Evolutionary conservation across 2,888 invertebrate genomes (phyloP).

Genomic region (Sphecodes monilicornis): DNA sequence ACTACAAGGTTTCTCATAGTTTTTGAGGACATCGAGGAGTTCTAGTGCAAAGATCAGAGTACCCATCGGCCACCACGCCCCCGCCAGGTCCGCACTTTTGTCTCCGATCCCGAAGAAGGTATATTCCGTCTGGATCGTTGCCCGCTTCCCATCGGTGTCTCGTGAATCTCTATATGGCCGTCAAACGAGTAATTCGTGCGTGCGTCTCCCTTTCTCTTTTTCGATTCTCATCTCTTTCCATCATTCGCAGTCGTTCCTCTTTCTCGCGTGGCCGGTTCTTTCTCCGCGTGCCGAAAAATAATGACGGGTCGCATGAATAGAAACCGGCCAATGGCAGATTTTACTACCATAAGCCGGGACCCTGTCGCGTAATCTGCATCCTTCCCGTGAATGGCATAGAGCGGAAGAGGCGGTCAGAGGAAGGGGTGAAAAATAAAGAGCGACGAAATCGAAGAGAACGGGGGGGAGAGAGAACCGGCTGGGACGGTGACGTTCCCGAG

Average conservation of each 20-base stretch:
- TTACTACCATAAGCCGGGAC: conserved; percentile 48
- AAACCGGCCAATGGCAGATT: conserved; percentile 57
- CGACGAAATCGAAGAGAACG: conserved; percentile 18
- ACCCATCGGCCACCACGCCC: conserved; percentile 66
- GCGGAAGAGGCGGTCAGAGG: conserved; percentile 19
- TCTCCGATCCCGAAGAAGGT: conserved; percentile 56
- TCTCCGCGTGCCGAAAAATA: conserved; percentile 55
- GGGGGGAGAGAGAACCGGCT: conserved; percentile 53
- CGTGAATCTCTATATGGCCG: conserved; percentile 81
- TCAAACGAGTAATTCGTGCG: conserved; percentile 82
- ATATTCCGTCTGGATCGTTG: conserved; percentile 61
- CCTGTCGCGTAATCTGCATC: conserved; percentile 37
- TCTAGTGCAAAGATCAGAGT: neutral
- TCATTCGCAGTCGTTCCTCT: neutral
- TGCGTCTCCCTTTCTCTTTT: conserved; percentile 58
- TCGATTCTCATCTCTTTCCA: conserved; percentile 7
- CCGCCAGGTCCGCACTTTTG: conserved; percentile 63
- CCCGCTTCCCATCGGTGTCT: conserved; percentile 72
- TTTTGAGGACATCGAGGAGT: neutral
- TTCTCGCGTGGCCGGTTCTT: conserved; percentile 15
- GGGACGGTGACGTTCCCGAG: conserved; percentile 69
- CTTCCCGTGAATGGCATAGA: conserved; percentile 41
- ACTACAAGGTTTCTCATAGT: neutral
- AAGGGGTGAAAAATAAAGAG: conserved; percentile 44
- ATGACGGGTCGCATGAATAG: conserved; percentile 64